Evolutionary conservation across 2,888 invertebrate species (phyloP).

Genomic region (Pediacus dermestoides): DNA sequence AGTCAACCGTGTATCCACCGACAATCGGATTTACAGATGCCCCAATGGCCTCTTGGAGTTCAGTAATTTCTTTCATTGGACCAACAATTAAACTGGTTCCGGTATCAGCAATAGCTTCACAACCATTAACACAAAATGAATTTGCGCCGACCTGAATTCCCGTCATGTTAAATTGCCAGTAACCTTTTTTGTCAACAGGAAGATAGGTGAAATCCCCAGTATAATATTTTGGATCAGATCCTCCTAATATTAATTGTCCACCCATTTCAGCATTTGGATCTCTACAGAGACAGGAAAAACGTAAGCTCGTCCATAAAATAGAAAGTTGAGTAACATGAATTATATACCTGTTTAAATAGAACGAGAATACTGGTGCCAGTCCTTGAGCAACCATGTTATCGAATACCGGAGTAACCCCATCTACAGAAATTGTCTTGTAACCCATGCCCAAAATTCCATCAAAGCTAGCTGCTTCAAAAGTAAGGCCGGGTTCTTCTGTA

Average conservation of each 20-base stretch:
- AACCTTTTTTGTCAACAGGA: slow-evolving; percentile 76
- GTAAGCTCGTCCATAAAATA: too few species aligned
- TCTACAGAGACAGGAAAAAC: slow-evolving; percentile 47
- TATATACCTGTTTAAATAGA: slow-evolving; percentile 73
- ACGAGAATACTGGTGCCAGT: slow-evolving; percentile 78
- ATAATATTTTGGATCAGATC: slow-evolving; percentile 89
- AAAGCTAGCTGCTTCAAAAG: slow-evolving; percentile 93
- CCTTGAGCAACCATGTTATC: slow-evolving; percentile 81
- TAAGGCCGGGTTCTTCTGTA: slow-evolving; percentile 80
- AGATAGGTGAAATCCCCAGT: slow-evolving; percentile 84
- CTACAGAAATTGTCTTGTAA: slow-evolving; percentile 79
- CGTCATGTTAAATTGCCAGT: slow-evolving; percentile 91
- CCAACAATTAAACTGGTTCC: slow-evolving; percentile 95
- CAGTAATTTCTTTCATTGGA: slow-evolving; percentile 71
- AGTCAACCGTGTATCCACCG: slow-evolving; percentile 80
- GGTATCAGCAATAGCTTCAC: slow-evolving; percentile 91
- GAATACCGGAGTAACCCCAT: slow-evolving; percentile 81
- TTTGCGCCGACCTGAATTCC: slow-evolving; percentile 54
- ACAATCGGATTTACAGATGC: slow-evolving; percentile 75
- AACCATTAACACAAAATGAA: slow-evolving; percentile 71
- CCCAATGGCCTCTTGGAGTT: slow-evolving; percentile 72
- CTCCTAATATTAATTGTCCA: slow-evolving; percentile 88
- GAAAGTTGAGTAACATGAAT: too few species aligned
- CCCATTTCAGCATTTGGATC: slow-evolving; percentile 70
- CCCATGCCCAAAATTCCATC: slow-evolving; percentile 93